A percentile compares a stretch with the other conserved stretches of the same genome.
Evolutionary conservation across 2,113 vertebrate genomes (phyloP).

Genomic region (Barbus barbus): DNA sequence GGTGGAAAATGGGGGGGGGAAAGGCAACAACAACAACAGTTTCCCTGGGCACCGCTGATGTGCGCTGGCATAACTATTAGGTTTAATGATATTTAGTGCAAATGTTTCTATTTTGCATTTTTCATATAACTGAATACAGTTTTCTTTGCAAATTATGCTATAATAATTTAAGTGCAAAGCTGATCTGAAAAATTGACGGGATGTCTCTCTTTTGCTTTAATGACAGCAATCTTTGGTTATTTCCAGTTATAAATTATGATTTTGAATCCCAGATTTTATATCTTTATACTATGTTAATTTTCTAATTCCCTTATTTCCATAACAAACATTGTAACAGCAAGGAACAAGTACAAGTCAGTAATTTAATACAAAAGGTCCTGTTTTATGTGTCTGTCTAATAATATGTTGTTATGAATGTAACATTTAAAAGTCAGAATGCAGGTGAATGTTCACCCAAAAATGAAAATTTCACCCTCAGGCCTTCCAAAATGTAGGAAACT

Average conservation of each 20-base stretch:
- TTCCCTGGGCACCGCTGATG: not conserved
- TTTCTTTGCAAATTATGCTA: not conserved
- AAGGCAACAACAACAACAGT: slow-evolving; percentile 40
- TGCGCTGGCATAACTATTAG: slow-evolving; percentile 56
- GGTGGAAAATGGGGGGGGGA: slow-evolving; percentile 19
- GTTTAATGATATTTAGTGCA: slow-evolving; percentile 56
- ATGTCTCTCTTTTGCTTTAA: not conserved
- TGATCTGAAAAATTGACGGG: not conserved
- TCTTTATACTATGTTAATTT: not conserved
- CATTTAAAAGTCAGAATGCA: not conserved
- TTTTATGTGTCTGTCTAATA: not conserved
- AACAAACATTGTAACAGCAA: not conserved
- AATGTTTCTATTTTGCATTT: slow-evolving; percentile 10
- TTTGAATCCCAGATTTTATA: not conserved
- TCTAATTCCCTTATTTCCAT: not conserved
- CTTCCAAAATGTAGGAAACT: not conserved
- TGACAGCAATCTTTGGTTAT: not conserved
- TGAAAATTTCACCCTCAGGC: not conserved
- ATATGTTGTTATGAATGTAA: not conserved
- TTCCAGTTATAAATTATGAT: not conserved
- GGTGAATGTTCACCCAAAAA: not conserved
- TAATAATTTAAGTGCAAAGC: not conserved
- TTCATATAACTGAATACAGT: not conserved
- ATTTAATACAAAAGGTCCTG: not conserved
- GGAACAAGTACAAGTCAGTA: not conserved